Conservation (phyloP, 1,140 invertebrate species). For the Drosophila ambigua region DNA sequence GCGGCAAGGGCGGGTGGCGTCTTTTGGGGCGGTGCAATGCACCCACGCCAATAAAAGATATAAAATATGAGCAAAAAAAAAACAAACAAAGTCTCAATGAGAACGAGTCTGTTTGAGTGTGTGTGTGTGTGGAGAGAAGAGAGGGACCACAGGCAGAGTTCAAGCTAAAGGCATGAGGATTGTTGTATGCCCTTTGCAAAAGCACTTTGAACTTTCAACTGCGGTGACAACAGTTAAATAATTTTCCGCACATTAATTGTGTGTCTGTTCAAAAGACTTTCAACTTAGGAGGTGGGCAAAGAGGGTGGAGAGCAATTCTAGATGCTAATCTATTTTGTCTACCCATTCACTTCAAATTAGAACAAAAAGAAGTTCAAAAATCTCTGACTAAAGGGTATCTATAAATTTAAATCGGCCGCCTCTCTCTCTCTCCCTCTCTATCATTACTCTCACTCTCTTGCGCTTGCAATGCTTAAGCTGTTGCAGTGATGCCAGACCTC, state of each 20-base stretch:
- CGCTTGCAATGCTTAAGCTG: constrained; percentile 51
- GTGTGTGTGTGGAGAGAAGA: constrained; percentile 7
- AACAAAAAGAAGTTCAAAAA: neutral
- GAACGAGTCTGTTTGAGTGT: constrained; percentile 24
- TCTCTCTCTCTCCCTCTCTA: neutral
- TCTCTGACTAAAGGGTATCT: neutral
- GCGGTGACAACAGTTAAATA: neutral
- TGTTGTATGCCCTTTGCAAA: constrained; percentile 31
- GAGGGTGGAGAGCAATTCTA: too few relatives aligned
- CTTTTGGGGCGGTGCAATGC: constrained; percentile 63
- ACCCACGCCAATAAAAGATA: constrained; percentile 57
- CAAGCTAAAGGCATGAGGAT: constrained; percentile 42
- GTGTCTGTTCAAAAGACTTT: neutral
- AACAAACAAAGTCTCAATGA: constrained; percentile 57
- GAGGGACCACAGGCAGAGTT: constrained; percentile 30
- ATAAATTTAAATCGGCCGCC: neutral
- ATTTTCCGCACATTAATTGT: too few relatives aligned
- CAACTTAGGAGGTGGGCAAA: neutral
- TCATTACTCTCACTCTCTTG: neutral
- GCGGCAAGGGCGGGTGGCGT: constrained; percentile 26
- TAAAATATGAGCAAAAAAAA: neutral
- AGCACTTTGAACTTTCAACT: constrained; percentile 1
- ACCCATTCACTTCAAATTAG: too few relatives aligned
- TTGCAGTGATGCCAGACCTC: constrained; percentile 62
- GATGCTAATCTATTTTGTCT: too few relatives aligned